Base-by-base conservation (phyloP, 2,113 vertebrate species). In the Microtus richardsoni region DNA sequence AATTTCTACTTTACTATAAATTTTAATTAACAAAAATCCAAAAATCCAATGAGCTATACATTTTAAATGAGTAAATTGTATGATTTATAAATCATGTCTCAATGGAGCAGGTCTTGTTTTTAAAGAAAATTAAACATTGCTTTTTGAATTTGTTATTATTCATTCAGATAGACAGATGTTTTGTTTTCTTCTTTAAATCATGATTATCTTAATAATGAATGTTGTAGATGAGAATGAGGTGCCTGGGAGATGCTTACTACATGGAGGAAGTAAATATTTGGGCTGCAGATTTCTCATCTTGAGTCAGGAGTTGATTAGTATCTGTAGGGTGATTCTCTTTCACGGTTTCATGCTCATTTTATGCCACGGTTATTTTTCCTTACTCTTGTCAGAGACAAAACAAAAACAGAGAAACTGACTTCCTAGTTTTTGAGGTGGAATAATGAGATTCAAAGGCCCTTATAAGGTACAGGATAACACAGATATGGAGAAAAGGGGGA, bases 161-260 rank as follows among this genome's bases (percentile, higher is more conserved):
- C 44, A 73, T 90, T 83, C 41, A 39, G 16, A 24, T 2, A 39
- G 39, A 60, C 58, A 24, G 22, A 22, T 77, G 30, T 41, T 74
- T 90, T n/a, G 21, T 84, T 82, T 94, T 78, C n/a, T 66, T 26
- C 30, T 87, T 71, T 68, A 70, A 47, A 60, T 94, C 70, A 47
- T 88, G 22, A 41, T 49, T 24, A 21, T 49, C 17, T 64, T 78
- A 74, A 47, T 33, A 5, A 49, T 71, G 64, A 83, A 10, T 73
- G 9, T 36, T 47, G n/a, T 21, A 11, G 47, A 36, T n/a, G 28
- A 39, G 84, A 5, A 82, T 36, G 10, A 54, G 19, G n/a, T 21
- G 10, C 44, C 36, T 41, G 60, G n/a, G 79, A 91, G 28, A 24
- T 49, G 26, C 12, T 79, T 70, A 30, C 36, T 58, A 64, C 26